Base-by-base conservation (phyloP, 2,113 vertebrate species). In the Archilochus colubris region DNA sequence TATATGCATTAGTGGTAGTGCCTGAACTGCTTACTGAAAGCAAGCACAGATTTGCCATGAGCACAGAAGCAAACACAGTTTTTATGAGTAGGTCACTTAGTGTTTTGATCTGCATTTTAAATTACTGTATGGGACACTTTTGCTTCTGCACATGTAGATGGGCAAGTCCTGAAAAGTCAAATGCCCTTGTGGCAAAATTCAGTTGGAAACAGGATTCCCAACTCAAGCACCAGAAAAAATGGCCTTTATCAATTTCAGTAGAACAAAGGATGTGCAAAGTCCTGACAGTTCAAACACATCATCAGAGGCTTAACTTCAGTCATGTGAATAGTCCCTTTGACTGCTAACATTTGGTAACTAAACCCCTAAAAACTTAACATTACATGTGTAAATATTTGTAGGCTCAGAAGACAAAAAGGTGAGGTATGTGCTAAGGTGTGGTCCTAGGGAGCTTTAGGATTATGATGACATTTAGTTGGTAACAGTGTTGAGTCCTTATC, bases 351-450 rank as follows among this genome's bases (percentile, higher is more conserved):
- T 67, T 82, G 77, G 88, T 88, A 72, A 86, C 85, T 78, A 86
- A 94, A 86, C 25, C 21, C 40, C 57, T 89, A 70, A 86, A 94
- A 93, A 62, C 72, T 70, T 67, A 80, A 57, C 73, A 51, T 91
- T 89, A 91, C 75, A 87, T 63, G 68, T 80, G 93, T 95, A 91
- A 97, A 94, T 96, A 96, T 96, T 96, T 95, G 94, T 72, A 66
- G 48, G 46, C 75, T 95, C 33, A 83, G 75, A 58, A 89, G 66
- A 94, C 86, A 94, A 87, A 94, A 94, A 89, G 70, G 94, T 91
- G 89, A 93, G 59, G 79, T 93, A 63, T 93, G 85, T 89, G 87
- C 72, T 80, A 55, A 92, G 91, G 94, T 76, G 87, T 58, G 91
- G 89, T 51, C 66, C 50, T 64, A 43, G 0, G 2, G 48, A 87